Evolutionary conservation across 2,113 vertebrate genomes (phyloP).

Genomic region (Tringa solitaria): DNA sequence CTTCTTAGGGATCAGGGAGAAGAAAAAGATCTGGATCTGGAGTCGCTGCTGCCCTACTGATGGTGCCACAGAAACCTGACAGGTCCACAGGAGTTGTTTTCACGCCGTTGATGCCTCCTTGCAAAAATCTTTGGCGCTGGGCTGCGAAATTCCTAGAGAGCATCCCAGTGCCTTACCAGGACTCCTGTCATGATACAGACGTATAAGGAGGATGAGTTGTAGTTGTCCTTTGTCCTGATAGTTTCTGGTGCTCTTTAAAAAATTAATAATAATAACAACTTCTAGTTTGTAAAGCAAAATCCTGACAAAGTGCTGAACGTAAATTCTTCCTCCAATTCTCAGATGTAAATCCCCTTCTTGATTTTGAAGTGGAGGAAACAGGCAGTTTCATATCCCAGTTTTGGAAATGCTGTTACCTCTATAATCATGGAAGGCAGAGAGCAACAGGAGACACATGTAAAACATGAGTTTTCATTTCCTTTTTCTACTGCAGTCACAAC

Average conservation of each 20-base stretch:
- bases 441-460: not conserved
- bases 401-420: not conserved
- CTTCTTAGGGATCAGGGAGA: accelerated
- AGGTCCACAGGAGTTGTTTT: not conserved
- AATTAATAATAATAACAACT: accelerated
- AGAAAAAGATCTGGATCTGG: not conserved
- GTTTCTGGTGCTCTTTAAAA: not conserved
- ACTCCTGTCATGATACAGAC: no score
- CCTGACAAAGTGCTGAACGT: no score
- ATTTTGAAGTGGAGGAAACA: not conserved
- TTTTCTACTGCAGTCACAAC: not conserved
- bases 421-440: not conserved
- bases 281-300: no score
- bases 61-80: not conserved
- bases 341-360: not conserved
- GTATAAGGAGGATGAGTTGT: not conserved
- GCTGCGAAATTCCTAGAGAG: not conserved
- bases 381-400: not conserved
- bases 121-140: not conserved
- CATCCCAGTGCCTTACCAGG: not conserved
- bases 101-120: not conserved
- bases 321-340: not conserved
- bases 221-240: not conserved
- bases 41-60: not conserved
- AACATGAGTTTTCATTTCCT: not conserved